These are phyloP conservation scores for Helogale parvula DNA, from an alignment of 2,113 vertebrate species.

Conservation along the genomic window DNA sequence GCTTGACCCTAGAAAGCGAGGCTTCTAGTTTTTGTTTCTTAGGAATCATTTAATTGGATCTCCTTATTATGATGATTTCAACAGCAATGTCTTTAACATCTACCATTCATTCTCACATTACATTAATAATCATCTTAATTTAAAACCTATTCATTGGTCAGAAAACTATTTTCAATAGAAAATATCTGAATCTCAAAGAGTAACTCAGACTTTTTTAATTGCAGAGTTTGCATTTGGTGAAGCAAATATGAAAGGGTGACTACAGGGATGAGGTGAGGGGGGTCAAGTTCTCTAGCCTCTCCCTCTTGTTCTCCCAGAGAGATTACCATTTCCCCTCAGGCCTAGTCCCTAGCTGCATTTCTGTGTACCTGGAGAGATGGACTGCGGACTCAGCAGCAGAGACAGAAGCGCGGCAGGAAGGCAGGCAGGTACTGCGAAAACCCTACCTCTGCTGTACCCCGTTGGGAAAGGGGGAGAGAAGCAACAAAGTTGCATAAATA, in stretches of 20 bases:
- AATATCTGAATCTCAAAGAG: neutral
- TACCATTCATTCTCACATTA: neutral
- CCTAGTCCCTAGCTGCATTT: constrained; percentile 49
- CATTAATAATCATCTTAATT: neutral
- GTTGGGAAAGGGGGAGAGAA: constrained; percentile 24
- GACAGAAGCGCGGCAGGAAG: neutral
- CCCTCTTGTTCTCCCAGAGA: constrained; percentile 33
- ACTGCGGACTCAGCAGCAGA: neutral
- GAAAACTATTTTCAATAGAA: neutral
- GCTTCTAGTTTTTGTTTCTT: neutral
- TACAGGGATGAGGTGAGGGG: neutral
- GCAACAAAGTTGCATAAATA: neutral
- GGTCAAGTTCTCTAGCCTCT: constrained; percentile 27
- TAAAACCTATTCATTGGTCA: constrained; percentile 38
- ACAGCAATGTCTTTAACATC: constrained; percentile 21
- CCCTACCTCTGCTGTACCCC: constrained; percentile 35
- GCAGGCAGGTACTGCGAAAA: constrained; percentile 45
- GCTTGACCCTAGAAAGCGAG: neutral
- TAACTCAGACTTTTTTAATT: neutral
- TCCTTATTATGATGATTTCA: constrained; percentile 50
- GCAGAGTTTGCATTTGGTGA: constrained; percentile 22
- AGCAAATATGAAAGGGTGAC: constrained; percentile 43
- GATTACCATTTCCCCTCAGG: neutral
- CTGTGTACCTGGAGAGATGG: constrained; percentile 47
- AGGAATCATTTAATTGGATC: constrained; percentile 15